Evolutionary conservation across 2,888 invertebrate genomes (phyloP).

Genomic region (Xestia rhomboidea): DNA sequence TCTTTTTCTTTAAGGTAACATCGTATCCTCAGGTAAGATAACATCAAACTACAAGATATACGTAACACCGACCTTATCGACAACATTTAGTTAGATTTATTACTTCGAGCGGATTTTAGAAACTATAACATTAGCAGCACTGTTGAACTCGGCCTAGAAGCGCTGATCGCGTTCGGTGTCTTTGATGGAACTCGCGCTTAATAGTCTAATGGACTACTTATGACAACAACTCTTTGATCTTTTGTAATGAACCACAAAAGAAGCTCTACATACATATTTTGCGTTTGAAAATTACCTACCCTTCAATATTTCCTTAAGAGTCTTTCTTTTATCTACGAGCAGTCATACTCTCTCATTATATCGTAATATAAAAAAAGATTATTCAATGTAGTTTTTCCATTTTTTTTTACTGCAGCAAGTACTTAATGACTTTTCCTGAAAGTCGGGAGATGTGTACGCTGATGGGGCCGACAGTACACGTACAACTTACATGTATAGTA

Average conservation of each 20-base stretch:
- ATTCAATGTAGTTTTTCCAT: conserved; percentile 4
- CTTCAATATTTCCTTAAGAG: neutral
- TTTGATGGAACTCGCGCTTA: neutral
- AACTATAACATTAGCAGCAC: neutral
- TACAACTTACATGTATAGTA: neutral
- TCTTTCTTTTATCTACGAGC: neutral
- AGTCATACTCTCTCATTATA: neutral
- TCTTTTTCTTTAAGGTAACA: conserved; percentile 67
- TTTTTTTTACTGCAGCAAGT: neutral
- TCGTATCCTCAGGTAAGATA: conserved; percentile 58
- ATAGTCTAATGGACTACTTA: neutral
- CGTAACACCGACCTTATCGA: neutral
- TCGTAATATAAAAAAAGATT: too few relatives aligned
- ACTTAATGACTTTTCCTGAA: conserved; percentile 19
- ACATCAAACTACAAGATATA: conserved; percentile 40
- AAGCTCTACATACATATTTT: neutral
- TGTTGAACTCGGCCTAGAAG: neutral
- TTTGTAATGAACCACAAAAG: neutral
- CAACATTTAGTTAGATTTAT: neutral
- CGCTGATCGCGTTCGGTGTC: neutral
- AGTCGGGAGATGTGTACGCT: conserved; percentile 7
- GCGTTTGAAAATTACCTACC: neutral
- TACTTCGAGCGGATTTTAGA: neutral
- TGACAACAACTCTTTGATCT: neutral
- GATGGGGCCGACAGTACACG: conserved; percentile 51